Evolutionary conservation across 2,797 vertebrate species (phyloP).

Genomic region (Pelodytes ibericus): DNA sequence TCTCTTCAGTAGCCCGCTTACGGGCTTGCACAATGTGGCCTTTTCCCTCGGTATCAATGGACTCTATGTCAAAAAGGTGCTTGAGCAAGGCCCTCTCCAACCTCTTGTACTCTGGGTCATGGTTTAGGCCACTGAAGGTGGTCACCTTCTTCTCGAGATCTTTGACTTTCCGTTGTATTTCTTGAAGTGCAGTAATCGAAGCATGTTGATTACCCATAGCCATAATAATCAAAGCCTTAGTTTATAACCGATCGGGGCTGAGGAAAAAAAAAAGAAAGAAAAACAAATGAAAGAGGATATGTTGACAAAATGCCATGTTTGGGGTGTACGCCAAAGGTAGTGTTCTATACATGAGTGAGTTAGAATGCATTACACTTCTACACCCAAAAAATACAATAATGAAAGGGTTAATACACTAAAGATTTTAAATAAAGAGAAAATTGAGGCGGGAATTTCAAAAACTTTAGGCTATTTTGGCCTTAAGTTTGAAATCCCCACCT

Average conservation of each 20-base stretch:
- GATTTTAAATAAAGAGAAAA: too few species aligned
- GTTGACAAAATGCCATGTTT: too few species aligned
- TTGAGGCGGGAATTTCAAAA: too few species aligned
- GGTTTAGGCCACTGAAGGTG: conserved; percentile 88
- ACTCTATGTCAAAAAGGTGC: conserved; percentile 91
- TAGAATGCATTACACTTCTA: too few species aligned
- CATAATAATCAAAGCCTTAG: conserved; percentile 84
- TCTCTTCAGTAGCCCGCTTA: conserved; percentile 88
- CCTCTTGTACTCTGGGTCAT: conserved; percentile 87
- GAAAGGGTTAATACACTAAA: too few species aligned
- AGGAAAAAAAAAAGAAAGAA: conserved; percentile 15
- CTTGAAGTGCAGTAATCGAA: conserved; percentile 84
- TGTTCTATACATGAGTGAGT: too few species aligned
- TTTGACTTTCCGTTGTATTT: conserved; percentile 87
- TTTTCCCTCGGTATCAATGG: conserved; percentile 91
- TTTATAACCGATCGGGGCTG: conserved; percentile 60
- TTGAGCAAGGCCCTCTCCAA: conserved; percentile 87
- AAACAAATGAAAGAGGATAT: too few species aligned
- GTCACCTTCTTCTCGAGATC: conserved; percentile 85
- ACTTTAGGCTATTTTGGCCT: too few species aligned
- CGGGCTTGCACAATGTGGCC: conserved; percentile 87
- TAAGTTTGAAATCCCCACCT: too few species aligned
- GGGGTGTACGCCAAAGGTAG: too few species aligned
- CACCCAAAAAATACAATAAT: too few species aligned
- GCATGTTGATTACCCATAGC: conserved; percentile 90